Base-by-base conservation (phyloP, 2,888 invertebrate species). In the Crepidodera aurea region DNA sequence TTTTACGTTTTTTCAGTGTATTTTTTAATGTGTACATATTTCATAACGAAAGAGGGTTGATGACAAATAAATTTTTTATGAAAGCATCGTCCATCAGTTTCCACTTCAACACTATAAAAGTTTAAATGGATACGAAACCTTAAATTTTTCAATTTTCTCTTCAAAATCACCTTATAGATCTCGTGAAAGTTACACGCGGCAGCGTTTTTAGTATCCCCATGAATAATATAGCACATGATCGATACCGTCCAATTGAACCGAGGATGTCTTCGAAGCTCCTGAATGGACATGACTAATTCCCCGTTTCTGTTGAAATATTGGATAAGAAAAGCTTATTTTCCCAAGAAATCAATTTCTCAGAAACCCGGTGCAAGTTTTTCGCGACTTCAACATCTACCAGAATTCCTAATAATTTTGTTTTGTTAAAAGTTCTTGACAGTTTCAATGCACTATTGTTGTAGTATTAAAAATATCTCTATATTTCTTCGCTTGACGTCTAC, bases 331-430 rank as follows among this genome's bases (percentile, higher is more conserved):
- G 50, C 32, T 32, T 29, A 50, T 51, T 51, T 25, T 19, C 19
- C 8, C 15, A 18, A 22, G 51, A 37, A 51, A 51, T 51, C 19
- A 37, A 50, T 32, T 50, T 50, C 15, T 34, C 13, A 32, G 29
- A 50, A 34, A 32, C 32, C 32, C 16, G 32, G 16, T 50, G 27
- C 18, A 37, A 53, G 51, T 51, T 58, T 51, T 40, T 16, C 40
- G 5, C 1, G 8, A 40, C 18, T 18, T 10, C 13, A 29, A 18
- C 29, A 40, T 29, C 40, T 25, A 42, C 32, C 18, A 44, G 42
- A 51, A 53, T 51, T 51, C 29, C 50, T 32, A 22, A 56, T 58
- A 40, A 59, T 58, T 59, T 63, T 63, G 51, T 63, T 62, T 63
- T 50, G 42, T 59, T 39, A 54, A 58, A 62, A 57, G 51, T 62